phyloP scores from a whole-genome alignment of 2,888 invertebrate genomes.

The Julus scandinavius region DNA sequence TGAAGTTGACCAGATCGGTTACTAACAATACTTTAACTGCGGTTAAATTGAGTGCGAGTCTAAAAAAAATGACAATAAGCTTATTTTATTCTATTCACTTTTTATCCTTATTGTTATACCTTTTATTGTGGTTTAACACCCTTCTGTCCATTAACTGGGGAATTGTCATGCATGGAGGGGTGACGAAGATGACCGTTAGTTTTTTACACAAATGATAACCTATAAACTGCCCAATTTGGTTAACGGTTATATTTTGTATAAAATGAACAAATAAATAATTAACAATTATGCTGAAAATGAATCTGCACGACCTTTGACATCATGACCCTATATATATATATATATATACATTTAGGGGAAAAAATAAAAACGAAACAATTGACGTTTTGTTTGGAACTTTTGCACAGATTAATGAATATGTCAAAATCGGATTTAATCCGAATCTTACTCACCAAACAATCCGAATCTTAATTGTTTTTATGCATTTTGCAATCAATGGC shows the following conservation, averaged over 20 bases:
- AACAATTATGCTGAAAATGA: background rate
- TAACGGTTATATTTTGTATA: slow-evolving; percentile 33
- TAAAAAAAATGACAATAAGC: slow-evolving; percentile 18
- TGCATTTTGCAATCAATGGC: background rate
- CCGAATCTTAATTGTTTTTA: too few relatives aligned
- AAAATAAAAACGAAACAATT: background rate
- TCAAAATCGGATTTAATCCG: background rate
- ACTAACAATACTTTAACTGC: background rate
- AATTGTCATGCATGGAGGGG: slow-evolving; percentile 16
- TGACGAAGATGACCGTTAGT: background rate
- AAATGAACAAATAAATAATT: background rate
- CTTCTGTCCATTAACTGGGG: background rate
- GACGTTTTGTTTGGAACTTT: background rate
- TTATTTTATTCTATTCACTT: background rate
- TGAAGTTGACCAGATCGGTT: background rate
- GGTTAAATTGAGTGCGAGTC: slow-evolving; percentile 13
- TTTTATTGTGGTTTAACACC: slow-evolving; percentile 32
- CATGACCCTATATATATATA: background rate
- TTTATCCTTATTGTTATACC: background rate
- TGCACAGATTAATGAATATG: background rate
- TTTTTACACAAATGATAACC: slow-evolving; percentile 21
- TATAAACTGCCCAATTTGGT: slow-evolving; percentile 21
- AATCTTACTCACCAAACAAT: too few relatives aligned
- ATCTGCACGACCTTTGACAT: background rate
- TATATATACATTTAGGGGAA: too few relatives aligned